These are phyloP conservation scores for Octopus sinensis DNA, from an alignment of 1,140 invertebrate species.

Conservation along the genomic window DNA sequence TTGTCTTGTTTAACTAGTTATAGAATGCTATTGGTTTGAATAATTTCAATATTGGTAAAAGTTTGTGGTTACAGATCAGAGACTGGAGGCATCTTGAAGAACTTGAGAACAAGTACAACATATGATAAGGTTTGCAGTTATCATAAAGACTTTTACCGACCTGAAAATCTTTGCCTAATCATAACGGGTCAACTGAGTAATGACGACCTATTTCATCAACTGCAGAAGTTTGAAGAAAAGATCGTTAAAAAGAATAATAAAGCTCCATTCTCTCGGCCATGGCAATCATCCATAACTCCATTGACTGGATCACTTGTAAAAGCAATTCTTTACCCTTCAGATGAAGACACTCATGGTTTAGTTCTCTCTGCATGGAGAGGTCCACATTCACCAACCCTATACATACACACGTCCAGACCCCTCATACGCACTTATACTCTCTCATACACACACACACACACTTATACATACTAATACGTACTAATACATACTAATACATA, in stretches of 20 bases:
- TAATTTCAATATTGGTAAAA: no score
- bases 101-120: conserved; percentile 75
- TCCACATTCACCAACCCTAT: no score
- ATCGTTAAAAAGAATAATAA: conserved; percentile 68
- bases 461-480: no score
- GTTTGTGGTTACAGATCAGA: conserved; percentile 77
- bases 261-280: conserved; percentile 69
- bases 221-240: conserved; percentile 74
- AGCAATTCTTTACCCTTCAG: conserved; percentile 71
- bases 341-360: conserved; percentile 81
- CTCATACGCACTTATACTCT: no score
- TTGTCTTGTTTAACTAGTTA: no score
- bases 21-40: no score
- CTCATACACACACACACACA: no score
- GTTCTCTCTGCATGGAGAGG: conserved; percentile 79
- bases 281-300: conserved; percentile 70
- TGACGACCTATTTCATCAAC: conserved; percentile 71
- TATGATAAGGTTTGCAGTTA: conserved; percentile 77
- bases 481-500: no score
- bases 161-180: conserved; percentile 84
- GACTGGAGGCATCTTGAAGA: conserved; percentile 80
- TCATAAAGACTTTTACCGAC: conserved; percentile 82
- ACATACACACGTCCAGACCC: no score
- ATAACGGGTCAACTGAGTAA: conserved; percentile 78
- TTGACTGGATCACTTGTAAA: conserved; percentile 61